A percentile compares a stretch with the other conserved stretches of the same genome.
phyloP scores from a whole-genome alignment of 2,888 invertebrate genomes.

The Crematogaster levior region DNA sequence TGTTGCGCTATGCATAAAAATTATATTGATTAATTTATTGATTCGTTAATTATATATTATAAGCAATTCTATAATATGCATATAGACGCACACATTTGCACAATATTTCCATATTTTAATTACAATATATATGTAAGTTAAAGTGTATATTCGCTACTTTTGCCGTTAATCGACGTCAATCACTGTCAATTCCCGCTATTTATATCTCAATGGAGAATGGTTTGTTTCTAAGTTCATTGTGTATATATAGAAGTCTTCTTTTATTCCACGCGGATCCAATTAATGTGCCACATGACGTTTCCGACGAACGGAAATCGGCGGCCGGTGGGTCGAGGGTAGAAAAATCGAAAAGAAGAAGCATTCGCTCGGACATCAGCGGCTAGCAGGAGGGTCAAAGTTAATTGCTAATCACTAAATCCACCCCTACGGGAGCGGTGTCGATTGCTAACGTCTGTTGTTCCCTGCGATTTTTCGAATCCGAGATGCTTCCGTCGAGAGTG shows the following conservation, averaged over 20 bases:
- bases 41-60: background rate
- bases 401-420: slow-evolving; percentile 78
- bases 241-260: slow-evolving; percentile 80
- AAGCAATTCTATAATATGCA: background rate
- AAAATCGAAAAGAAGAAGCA: slow-evolving; percentile 54
- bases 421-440: slow-evolving; percentile 50
- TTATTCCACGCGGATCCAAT: slow-evolving; percentile 81
- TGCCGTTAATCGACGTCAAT: slow-evolving; percentile 30
- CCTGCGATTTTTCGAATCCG: slow-evolving; percentile 71
- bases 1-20: background rate
- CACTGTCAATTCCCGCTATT: slow-evolving; percentile 50
- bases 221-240: slow-evolving; percentile 66
- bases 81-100: background rate
- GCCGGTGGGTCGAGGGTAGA: slow-evolving; percentile 56
- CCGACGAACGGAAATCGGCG: slow-evolving; percentile 81
- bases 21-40: background rate
- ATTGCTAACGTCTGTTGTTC: slow-evolving; percentile 66
- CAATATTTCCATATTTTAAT: background rate
- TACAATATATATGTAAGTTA: background rate
- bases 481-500: slow-evolving; percentile 31
- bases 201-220: slow-evolving; percentile 57
- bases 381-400: slow-evolving; percentile 77
- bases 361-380: slow-evolving; percentile 66
- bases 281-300: slow-evolving; percentile 84
- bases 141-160: background rate